Percentiles rank a stretch among this genome's conserved stretches.
phyloP scores from a whole-genome alignment of 2,113 vertebrate genomes.

The Apteryx mantelli region DNA sequence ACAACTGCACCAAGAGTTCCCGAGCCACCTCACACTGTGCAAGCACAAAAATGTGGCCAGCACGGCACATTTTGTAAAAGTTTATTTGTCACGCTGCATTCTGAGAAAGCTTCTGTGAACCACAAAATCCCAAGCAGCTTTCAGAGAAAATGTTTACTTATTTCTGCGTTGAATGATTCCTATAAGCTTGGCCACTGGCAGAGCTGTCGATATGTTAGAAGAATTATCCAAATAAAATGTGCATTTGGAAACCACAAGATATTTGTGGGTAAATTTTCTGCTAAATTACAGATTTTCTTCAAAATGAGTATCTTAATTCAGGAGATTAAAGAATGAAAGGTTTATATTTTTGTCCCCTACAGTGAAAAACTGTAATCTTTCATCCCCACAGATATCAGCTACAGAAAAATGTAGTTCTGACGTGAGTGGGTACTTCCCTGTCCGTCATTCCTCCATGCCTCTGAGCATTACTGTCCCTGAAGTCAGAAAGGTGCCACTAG shows the following conservation, averaged over 20 bases:
- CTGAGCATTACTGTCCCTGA: neutral
- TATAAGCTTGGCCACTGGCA: neutral
- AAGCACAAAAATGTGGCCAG: neutral
- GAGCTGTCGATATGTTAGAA: neutral
- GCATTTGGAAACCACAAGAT: neutral
- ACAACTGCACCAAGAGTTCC: too few relatives aligned
- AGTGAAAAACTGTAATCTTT: neutral
- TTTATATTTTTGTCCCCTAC: neutral
- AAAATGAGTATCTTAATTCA: neutral
- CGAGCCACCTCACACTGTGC: neutral
- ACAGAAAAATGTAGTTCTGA: neutral
- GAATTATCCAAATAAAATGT: neutral
- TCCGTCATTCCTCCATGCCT: neutral
- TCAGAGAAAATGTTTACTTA: neutral
- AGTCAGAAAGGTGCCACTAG: neutral
- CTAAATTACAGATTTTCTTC: neutral
- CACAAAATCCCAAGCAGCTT: neutral
- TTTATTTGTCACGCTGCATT: neutral
- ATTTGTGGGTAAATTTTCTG: neutral
- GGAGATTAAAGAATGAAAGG: neutral
- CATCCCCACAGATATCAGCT: neutral
- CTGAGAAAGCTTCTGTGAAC: neutral
- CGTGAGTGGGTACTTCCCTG: neutral
- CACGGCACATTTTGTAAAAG: rapidly evolving
- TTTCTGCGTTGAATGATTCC: neutral